Base-by-base conservation (phyloP, 2,113 vertebrate genomes). In the Serinus canaria region DNA sequence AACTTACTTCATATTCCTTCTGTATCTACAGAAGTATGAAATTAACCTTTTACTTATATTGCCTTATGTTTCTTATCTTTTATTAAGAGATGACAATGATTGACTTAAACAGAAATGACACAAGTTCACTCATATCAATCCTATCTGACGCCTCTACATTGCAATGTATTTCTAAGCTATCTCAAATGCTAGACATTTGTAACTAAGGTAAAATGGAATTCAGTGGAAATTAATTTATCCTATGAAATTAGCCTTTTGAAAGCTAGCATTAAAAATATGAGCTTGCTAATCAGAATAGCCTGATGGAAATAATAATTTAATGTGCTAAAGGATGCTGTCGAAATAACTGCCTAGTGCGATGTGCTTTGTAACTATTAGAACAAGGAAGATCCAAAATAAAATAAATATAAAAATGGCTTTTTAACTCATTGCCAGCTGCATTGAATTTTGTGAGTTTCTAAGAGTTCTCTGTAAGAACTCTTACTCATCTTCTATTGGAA, bases 401-500 rank as follows among this genome's bases (percentile, higher is more conserved):
- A 12, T 15, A 63, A 37, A 13, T 63, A 23, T 35, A 35, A 24
- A 92, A 88, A 46, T 33, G 52, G 12, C 3, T 85, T 86, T 88
- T 81, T 46, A 64, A 73, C 88, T 93, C 30, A 74, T 23, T 89
- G 43, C 33, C 68, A 93, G 35, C 13, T 92, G 22, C 59, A 90
- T 6, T 93, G 50, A 94, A 75, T 68, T 35, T 27, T 92, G 9
- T 52, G 50, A 59, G 44, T 74, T 92, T 49, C 68, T 90, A 77
- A 76, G 70, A 76, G 18, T 44, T 80, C 59, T 66, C 24, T 87
- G 33, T 94, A 76, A 95, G 60, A 37, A 37, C 37, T 37, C 37
- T 37, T 37, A 37, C 37, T 92, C 86, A 94, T 81, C 39, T 85
- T 85, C 44, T 90, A 47, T 88, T 83, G 95, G 72, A 90, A 92